Conservation (phyloP, 2,888 invertebrate species). For the Callinectes sapidus region DNA sequence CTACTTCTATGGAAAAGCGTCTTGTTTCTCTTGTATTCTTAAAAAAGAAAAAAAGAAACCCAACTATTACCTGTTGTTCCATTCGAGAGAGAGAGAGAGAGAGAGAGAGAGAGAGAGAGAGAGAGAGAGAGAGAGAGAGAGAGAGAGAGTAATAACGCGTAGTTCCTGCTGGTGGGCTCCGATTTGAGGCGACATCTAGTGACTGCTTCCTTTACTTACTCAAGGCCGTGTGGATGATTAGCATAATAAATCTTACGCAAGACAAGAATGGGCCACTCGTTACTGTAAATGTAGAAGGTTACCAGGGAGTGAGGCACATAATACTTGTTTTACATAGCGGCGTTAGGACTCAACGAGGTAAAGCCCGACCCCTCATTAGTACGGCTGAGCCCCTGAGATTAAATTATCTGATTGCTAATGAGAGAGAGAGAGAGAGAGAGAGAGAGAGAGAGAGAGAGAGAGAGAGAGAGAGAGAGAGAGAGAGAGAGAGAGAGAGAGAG, state of each 20-base stretch:
- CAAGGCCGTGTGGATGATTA: conserved; percentile 29
- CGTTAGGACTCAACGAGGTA: not conserved
- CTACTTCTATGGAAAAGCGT: not conserved
- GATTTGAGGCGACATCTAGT: not conserved
- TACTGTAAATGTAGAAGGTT: conserved; percentile 24
- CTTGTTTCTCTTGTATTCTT: not conserved
- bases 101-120: conserved; percentile 17
- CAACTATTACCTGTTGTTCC: not conserved
- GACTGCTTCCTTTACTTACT: not conserved
- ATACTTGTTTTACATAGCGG: conserved; percentile 9
- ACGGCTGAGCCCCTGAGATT: not conserved
- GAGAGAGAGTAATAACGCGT: not conserved
- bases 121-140: conserved; percentile 14
- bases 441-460: conserved; percentile 37
- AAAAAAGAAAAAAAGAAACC: not conserved
- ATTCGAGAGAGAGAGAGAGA: not conserved
- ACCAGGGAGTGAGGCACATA: conserved; percentile 6
- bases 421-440: conserved; percentile 36
- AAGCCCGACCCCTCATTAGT: not conserved
- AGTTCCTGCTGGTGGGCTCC: not conserved
- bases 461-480: conserved; percentile 37
- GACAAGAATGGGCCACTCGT: conserved; percentile 34
- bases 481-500: not conserved
- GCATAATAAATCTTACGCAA: conserved; percentile 31
- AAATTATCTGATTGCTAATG: conserved; percentile 14